Base-by-base conservation (phyloP, 2,888 invertebrate species). In the Phengaris alcon region DNA sequence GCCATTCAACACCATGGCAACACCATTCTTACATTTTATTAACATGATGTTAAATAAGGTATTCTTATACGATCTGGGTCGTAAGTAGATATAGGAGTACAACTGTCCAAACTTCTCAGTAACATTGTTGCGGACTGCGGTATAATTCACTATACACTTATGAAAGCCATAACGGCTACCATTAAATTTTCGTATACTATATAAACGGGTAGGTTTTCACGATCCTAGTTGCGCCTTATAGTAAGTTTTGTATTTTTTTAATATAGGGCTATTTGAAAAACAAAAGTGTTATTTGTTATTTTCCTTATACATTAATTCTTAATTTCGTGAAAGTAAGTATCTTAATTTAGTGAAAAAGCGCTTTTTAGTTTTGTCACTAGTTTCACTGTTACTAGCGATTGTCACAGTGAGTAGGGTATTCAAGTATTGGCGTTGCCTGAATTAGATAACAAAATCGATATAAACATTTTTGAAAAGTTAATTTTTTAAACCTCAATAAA, bases 391-490 rank as follows among this genome's bases (percentile, higher is more conserved):
- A 64, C 35, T 64, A 64, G 35, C 64, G 64, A 64, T 64, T 64
- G 64, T 64, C 64, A 44, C 64, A 64, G 35, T 64, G 64, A 64
- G 64, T 44, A 64, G 64, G 64, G 64, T 64, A 12, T 64, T 44
- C 64, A 64, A 64, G 64, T 64, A 35, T 64, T 64, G 64, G 64
- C 35, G 35, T 48, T 48, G 48, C 44, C 13, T 12, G 13, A 64
- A 64, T 64, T 64, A 64, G 64, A 64, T 64, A 44, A 64, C 64
- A 35, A 35, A 64, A 22, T 22, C 22, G 1, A 22, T 22, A 22
- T 22, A 22, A 0, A 22, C 0, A 22, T 22, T 22, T 0, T 22
- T 22, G 22, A 22, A 22, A 22, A 22, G 1, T 22, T 0, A 22
- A 22, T 22, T 22, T 22, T 22, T 22, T 22, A 22, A 22, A 0